A percentile compares a stretch with the other conserved stretches of the same genome.
Evolutionary conservation across 2,797 vertebrate species (phyloP).

Genomic region (Schizopygopsis malacanthus): DNA sequence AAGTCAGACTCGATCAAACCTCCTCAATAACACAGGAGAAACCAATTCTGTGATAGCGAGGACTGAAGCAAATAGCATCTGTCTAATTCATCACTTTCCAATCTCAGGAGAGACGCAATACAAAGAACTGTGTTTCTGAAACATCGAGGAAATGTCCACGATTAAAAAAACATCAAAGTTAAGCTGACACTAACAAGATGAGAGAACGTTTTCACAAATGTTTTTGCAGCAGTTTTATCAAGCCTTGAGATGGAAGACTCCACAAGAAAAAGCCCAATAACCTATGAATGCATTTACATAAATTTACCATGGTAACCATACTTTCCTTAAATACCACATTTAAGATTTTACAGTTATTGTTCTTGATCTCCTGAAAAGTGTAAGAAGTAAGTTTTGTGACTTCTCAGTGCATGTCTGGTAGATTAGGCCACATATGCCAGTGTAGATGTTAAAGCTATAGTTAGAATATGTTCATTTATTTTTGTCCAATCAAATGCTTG

Average conservation of each 20-base stretch:
- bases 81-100: neutral
- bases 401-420: neutral
- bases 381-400: neutral
- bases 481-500: neutral
- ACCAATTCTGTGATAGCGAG: constrained; percentile 45
- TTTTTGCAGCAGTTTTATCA: neutral
- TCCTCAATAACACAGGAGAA: constrained; percentile 27
- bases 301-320: neutral
- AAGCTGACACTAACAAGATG: constrained; percentile 9
- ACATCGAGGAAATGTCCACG: constrained; percentile 13
- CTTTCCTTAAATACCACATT: neutral
- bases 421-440: neutral
- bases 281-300: neutral
- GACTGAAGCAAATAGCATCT: constrained; percentile 32
- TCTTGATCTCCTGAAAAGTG: neutral
- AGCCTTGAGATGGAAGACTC: neutral
- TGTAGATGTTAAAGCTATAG: neutral
- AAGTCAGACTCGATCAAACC: constrained; percentile 34
- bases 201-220: neutral
- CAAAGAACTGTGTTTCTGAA: constrained; percentile 10
- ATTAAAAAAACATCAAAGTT: constrained; percentile 16
- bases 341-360: no score
- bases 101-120: neutral
- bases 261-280: neutral
- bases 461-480: neutral